phyloP scores from a whole-genome alignment of 2,888 invertebrate genomes.

The Seira ritae region DNA sequence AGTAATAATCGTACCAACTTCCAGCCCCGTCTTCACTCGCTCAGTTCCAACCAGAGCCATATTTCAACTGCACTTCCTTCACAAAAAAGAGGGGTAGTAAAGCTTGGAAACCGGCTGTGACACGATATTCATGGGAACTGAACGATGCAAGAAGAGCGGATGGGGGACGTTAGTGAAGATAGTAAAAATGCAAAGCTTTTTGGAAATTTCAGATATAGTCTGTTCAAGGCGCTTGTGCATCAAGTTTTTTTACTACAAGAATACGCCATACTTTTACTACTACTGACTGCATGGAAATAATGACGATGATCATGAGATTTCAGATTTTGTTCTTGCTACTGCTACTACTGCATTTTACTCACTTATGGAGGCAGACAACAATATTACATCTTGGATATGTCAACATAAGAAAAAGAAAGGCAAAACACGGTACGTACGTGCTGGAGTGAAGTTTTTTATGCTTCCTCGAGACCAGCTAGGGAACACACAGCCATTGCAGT shows the following conservation, averaged over 20 bases:
- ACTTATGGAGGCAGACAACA: conserved; percentile 20
- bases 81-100: conserved; percentile 20
- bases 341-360: not conserved
- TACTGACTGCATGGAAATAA: not conserved
- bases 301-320: conserved; percentile 16
- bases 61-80: conserved; percentile 30
- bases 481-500: not conserved
- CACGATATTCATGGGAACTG: not conserved
- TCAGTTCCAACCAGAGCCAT: not conserved
- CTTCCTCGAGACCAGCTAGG: not conserved
- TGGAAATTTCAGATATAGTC: conserved; percentile 43
- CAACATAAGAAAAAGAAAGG: conserved; percentile 42
- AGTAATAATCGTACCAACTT: not conserved
- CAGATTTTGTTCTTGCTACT: not conserved
- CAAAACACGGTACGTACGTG: conserved; percentile 23
- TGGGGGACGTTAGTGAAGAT: conserved; percentile 2
- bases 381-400: conserved; percentile 57
- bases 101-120: conserved; percentile 5
- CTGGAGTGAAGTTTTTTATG: not conserved
- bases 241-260: conserved; percentile 37
- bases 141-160: not conserved
- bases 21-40: not conserved
- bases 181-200: conserved; percentile 14
- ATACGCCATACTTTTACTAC: conserved; percentile 9
- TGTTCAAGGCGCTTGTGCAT: conserved; percentile 68